phyloP scores from a whole-genome alignment of 2,113 vertebrate genomes.

The Cinclus mexicanus region DNA sequence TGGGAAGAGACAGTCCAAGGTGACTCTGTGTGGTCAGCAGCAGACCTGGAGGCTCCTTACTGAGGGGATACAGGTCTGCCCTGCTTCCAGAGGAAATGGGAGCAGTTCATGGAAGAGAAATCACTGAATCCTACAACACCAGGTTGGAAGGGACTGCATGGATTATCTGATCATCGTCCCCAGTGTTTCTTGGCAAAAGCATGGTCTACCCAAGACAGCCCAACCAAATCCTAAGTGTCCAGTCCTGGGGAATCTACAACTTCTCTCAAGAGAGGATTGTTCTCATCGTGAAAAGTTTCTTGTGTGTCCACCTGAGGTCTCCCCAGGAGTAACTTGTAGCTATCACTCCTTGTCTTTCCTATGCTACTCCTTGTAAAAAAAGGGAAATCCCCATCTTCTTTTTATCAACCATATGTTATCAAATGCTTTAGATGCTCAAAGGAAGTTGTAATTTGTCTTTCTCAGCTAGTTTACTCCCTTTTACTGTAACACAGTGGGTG shows the following conservation, averaged over 20 bases:
- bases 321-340: neutral
- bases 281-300: neutral
- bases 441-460: neutral
- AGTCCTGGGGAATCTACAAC: neutral
- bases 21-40: accelerated
- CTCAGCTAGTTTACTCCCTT: neutral
- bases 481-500: neutral
- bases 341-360: neutral
- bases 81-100: neutral
- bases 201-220: neutral
- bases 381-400: neutral
- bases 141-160: neutral
- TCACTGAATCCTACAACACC: neutral
- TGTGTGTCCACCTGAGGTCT: neutral
- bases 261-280: neutral
- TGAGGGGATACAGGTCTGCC: neutral
- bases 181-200: neutral
- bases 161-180: neutral
- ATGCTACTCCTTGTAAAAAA: neutral
- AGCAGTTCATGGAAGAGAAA: neutral
- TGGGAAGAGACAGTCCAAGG: neutral
- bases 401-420: neutral
- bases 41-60: neutral
- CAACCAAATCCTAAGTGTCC: neutral
- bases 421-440: neutral